Conservation (phyloP, 2,888 invertebrate genomes). For the Lissocephala sabroskyi region DNA sequence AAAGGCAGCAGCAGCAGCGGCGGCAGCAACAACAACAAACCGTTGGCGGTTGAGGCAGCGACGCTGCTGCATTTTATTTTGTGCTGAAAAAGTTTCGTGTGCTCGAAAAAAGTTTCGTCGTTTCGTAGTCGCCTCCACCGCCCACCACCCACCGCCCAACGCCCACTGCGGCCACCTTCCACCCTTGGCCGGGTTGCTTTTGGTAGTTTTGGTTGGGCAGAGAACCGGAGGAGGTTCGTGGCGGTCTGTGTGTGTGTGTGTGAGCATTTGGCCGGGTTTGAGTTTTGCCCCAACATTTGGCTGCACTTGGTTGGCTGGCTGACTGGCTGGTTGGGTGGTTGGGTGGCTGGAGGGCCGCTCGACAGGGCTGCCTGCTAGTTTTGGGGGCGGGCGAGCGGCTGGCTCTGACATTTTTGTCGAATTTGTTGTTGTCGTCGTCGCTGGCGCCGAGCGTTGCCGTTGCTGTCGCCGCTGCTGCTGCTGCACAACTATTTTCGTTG, state of each 20-base stretch:
- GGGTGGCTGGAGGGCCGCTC: constrained; percentile 5
- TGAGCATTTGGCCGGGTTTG: constrained; percentile 48
- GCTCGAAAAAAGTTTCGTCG: constrained; percentile 70
- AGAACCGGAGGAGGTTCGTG: too few species aligned
- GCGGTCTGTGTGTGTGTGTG: constrained; percentile 23
- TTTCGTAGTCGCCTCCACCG: constrained; percentile 49
- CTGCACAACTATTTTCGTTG: constrained; percentile 54
- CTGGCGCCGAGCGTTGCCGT: constrained; percentile 18
- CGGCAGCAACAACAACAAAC: constrained; percentile 45
- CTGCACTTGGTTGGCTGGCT: constrained; percentile 59
- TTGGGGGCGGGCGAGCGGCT: too few species aligned
- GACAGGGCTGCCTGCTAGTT: constrained; percentile 35
- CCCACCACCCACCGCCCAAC: too few species aligned
- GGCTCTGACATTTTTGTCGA: constrained; percentile 67
- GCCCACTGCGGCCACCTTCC: too few species aligned
- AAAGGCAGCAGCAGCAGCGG: too few species aligned
- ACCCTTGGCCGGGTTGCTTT: constrained; percentile 6
- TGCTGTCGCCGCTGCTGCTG: constrained; percentile 22
- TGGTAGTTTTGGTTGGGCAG: background rate
- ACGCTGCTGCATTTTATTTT: constrained; percentile 58
- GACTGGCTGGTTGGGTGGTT: constrained; percentile 15
- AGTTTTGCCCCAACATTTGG: constrained; percentile 64
- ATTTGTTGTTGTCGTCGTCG: constrained; percentile 45
- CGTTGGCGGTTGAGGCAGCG: constrained; percentile 18
- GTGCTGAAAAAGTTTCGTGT: constrained; percentile 73